Conservation (phyloP, 2,113 vertebrate genomes). For the Paraplagusia blochii region DNA sequence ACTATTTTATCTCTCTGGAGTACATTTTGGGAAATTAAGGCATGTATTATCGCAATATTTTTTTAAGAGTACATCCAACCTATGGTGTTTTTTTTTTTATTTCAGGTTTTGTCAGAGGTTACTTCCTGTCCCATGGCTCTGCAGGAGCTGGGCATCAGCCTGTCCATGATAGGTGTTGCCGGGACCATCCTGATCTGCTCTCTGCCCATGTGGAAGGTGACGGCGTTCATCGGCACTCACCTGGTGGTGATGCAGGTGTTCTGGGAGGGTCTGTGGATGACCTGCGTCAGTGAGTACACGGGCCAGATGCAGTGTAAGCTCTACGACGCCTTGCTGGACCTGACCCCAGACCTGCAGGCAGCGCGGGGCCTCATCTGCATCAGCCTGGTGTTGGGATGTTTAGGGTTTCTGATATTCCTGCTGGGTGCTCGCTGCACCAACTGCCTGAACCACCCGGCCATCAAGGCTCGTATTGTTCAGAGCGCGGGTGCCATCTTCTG, state of each 20-base stretch:
- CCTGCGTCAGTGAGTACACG: constrained; percentile 80
- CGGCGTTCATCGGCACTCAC: constrained; percentile 82
- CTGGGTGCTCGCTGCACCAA: constrained; percentile 78
- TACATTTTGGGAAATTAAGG: no score
- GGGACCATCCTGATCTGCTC: constrained; percentile 83
- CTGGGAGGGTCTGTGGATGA: constrained; percentile 90
- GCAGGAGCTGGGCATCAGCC: constrained; percentile 78
- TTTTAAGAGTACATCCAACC: neutral
- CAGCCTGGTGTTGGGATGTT: constrained; percentile 73
- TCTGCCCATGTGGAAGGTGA: constrained; percentile 88
- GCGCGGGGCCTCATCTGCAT: constrained; percentile 79
- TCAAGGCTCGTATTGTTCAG: constrained; percentile 72
- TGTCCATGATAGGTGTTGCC: constrained; percentile 76
- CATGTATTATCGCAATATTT: no score
- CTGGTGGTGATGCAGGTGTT: constrained; percentile 86
- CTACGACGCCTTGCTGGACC: constrained; percentile 83
- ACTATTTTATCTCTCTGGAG: no score
- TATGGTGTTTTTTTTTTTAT: neutral
- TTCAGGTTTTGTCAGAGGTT: constrained; percentile 2
- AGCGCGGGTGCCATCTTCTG: constrained; percentile 75
- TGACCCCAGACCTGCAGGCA: constrained; percentile 79
- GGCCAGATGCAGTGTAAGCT: constrained; percentile 88
- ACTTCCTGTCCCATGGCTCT: constrained; percentile 65
- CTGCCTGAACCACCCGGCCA: constrained; percentile 69
- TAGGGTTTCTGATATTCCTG: constrained; percentile 77